These are phyloP conservation scores for Rutpela maculata DNA, from an alignment of 2,888 invertebrate genomes.

Conservation along the genomic window DNA sequence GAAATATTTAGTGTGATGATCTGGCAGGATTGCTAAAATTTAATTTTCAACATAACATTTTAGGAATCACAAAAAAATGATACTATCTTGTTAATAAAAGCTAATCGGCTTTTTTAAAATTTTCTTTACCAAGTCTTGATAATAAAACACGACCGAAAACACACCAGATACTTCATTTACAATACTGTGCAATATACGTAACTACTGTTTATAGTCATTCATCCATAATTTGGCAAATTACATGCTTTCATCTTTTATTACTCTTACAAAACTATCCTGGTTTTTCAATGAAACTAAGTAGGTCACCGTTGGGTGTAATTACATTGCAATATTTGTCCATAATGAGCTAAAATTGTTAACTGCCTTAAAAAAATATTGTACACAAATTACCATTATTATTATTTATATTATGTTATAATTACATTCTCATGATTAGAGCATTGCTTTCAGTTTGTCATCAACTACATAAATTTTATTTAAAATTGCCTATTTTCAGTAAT, in stretches of 20 bases:
- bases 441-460: not conserved
- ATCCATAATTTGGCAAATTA: not conserved
- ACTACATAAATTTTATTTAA: not conserved
- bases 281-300: not conserved
- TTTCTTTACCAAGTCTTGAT: too few species aligned
- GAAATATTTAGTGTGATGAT: too few species aligned
- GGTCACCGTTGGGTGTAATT: slow-evolving; percentile 15
- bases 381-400: not conserved
- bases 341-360: not conserved
- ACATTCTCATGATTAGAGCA: not conserved
- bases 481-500: slow-evolving; percentile 3
- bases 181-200: not conserved
- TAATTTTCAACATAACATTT: too few species aligned
- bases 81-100: too few species aligned
- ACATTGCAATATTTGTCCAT: not conserved
- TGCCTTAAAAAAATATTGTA: not conserved
- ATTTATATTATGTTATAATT: slow-evolving; percentile 8
- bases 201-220: not conserved
- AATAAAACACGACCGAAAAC: not conserved
- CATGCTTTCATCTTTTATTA: slow-evolving; percentile 5
- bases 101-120: too few species aligned
- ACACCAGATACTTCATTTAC: not conserved
- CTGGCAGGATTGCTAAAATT: too few species aligned
- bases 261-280: not conserved
- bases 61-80: too few species aligned